Conservation (phyloP, 2,113 vertebrate genomes). For the Phyllostomus hastatus region DNA sequence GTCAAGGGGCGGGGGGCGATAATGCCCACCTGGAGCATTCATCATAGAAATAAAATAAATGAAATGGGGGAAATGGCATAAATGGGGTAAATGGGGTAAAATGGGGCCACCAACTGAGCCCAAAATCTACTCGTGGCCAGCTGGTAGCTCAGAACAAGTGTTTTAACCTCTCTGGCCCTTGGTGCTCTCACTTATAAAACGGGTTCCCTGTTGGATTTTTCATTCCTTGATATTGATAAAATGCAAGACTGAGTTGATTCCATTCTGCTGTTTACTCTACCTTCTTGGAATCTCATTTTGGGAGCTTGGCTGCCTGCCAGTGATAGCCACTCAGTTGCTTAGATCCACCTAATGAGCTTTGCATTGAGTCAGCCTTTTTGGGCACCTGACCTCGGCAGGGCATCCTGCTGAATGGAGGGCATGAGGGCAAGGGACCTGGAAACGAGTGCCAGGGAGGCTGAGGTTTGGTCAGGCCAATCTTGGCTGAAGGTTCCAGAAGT, state of each 20-base stretch:
- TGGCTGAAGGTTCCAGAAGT: neutral
- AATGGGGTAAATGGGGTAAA: neutral
- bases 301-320: neutral
- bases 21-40: neutral
- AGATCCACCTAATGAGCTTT: neutral
- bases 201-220: neutral
- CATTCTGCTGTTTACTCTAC: neutral
- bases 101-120: no score
- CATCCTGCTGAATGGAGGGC: neutral
- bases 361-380: accelerated
- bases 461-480: neutral
- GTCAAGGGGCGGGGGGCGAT: neutral
- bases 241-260: neutral
- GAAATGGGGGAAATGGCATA: neutral
- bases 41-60: neutral
- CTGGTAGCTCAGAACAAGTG: neutral
- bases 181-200: neutral
- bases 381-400: neutral
- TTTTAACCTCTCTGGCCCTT: neutral
- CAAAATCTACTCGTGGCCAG: neutral
- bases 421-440: neutral
- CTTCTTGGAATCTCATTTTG: neutral
- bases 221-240: neutral
- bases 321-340: neutral
- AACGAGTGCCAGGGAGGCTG: accelerated